phyloP scores from a whole-genome alignment of 2,888 invertebrate species.

The Ichneumoninae sp. region DNA sequence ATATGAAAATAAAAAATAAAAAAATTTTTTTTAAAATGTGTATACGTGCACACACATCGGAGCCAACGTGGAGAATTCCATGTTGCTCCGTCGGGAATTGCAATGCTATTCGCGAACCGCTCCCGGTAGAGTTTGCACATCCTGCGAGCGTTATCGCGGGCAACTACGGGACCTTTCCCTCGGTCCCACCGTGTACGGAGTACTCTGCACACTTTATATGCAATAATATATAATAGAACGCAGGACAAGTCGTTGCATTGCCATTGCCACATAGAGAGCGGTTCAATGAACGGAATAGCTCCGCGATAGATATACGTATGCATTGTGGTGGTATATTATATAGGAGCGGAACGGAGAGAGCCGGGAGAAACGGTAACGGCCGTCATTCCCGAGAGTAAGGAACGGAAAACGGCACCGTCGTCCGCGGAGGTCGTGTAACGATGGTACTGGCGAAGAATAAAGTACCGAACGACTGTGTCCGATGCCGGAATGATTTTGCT shows the following conservation, averaged over 20 bases:
- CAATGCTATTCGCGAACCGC: slow-evolving; percentile 16
- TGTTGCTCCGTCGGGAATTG: slow-evolving; percentile 4
- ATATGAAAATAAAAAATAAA: too few species aligned
- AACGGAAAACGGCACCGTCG: slow-evolving; percentile 17
- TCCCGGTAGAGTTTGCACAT: slow-evolving; percentile 48
- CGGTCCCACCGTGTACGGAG: slow-evolving; percentile 11
- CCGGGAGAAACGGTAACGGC: slow-evolving; percentile 33
- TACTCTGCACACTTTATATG: slow-evolving; percentile 2
- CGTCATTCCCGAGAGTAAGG: slow-evolving; percentile 20
- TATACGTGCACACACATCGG: slow-evolving; percentile 36
- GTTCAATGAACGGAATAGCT: slow-evolving; percentile 45
- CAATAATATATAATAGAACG: not conserved
- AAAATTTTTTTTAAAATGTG: not conserved
- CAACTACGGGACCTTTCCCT: slow-evolving; percentile 30
- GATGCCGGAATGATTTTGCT: not conserved
- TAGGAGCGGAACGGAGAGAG: slow-evolving; percentile 26
- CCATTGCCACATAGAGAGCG: slow-evolving; percentile 50
- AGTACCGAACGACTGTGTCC: slow-evolving; percentile 9
- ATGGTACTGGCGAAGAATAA: slow-evolving; percentile 11
- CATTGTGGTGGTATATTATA: not conserved
- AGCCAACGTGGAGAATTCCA: slow-evolving; percentile 11
- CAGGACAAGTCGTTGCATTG: slow-evolving; percentile 15
- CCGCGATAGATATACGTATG: not conserved
- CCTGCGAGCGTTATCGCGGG: slow-evolving; percentile 55
- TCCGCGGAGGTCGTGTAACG: not conserved